A percentile compares a stretch with the other conserved stretches of the same genome.
phyloP scores from a whole-genome alignment of 1,140 invertebrate genomes.

The Maniola jurtina region DNA sequence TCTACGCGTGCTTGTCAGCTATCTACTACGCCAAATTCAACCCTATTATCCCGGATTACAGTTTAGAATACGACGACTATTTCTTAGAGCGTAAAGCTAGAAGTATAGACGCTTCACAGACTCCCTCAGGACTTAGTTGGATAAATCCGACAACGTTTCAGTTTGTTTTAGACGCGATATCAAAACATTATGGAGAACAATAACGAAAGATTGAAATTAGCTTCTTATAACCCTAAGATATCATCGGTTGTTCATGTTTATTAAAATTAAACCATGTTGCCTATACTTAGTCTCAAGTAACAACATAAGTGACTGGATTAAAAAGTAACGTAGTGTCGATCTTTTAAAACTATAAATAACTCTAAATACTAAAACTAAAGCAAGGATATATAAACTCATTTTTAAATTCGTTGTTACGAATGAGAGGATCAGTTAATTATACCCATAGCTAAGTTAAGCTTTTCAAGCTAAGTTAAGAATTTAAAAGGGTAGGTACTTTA shows the following conservation, averaged over 20 bases:
- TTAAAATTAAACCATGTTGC: too few relatives aligned
- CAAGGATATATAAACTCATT: too few relatives aligned
- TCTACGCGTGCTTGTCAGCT: conserved; percentile 90
- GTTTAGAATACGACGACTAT: conserved; percentile 84
- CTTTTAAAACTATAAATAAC: too few relatives aligned
- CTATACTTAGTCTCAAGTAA: too few relatives aligned
- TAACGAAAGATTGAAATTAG: conserved; percentile 19
- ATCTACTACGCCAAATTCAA: conserved; percentile 93
- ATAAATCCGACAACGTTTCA: conserved; percentile 71
- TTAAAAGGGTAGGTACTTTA: neutral
- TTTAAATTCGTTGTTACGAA: too few relatives aligned
- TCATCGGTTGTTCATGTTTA: neutral
- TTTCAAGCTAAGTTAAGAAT: too few relatives aligned
- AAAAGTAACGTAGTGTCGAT: too few relatives aligned
- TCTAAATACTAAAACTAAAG: too few relatives aligned
- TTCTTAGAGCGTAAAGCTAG: conserved; percentile 79
- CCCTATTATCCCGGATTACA: conserved; percentile 85
- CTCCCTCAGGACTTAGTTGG: conserved; percentile 67
- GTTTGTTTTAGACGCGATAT: conserved; percentile 72
- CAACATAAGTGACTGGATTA: too few relatives aligned
- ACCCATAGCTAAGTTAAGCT: neutral
- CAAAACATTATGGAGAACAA: conserved; percentile 55
- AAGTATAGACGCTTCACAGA: conserved; percentile 55
- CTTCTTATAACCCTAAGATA: neutral
- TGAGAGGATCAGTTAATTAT: too few relatives aligned